phyloP scores from a whole-genome alignment of 35 echinoderm and acorn worm species.

The Nesometra sesokonis region DNA sequence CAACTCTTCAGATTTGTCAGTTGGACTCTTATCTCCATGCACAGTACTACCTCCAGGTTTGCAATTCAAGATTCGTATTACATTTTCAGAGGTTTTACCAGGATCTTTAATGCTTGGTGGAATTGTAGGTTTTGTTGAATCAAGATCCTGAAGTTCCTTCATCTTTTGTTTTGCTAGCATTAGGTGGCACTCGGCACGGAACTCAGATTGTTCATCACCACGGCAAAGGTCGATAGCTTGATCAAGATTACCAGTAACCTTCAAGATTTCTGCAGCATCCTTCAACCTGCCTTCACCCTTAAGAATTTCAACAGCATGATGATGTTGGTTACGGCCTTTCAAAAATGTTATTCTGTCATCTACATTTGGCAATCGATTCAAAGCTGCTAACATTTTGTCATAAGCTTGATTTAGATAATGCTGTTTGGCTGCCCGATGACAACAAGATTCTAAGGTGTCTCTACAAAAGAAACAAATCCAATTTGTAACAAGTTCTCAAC shows the following conservation, averaged over 20 bases:
- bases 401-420: neutral
- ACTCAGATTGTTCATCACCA: neutral
- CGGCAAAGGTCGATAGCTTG: neutral
- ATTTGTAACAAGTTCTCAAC: too few relatives aligned
- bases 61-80: too few relatives aligned
- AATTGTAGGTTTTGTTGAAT: neutral
- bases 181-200: conserved; percentile 29
- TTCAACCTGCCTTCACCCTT: conserved; percentile 1
- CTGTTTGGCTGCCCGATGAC: conserved; percentile 17
- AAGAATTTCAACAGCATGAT: conserved; percentile 28
- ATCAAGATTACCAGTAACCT: conserved; percentile 1
- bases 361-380: conserved; percentile 17
- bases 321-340: neutral
- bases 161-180: conserved; percentile 12
- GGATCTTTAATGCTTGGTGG: neutral
- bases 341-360: conserved; percentile 26
- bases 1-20: too few relatives aligned
- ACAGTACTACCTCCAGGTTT: neutral
- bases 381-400: conserved; percentile 23
- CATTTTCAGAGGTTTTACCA: neutral
- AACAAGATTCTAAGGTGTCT: conserved; percentile 1
- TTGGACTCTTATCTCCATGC: too few relatives aligned
- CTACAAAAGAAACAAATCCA: neutral
- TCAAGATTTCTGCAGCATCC: conserved; percentile 39
- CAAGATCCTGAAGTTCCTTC: neutral